A percentile compares a stretch with the other conserved stretches of the same genome.
Evolutionary conservation across 2,797 vertebrate species (phyloP).

Genomic region (Gymnocypris eckloni): DNA sequence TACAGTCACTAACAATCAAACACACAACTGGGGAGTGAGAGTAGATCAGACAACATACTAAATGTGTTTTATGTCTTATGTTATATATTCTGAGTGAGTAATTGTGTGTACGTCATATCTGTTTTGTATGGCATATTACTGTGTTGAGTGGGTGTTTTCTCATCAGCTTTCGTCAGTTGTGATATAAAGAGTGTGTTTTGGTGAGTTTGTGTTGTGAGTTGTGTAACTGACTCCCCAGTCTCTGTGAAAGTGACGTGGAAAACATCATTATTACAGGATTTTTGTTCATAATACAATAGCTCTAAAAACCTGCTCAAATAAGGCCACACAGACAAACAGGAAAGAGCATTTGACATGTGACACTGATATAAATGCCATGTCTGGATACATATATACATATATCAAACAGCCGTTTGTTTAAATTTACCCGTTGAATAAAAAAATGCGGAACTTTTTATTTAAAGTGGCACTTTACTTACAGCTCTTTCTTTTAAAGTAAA

Average conservation of each 20-base stretch:
- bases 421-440: not conserved
- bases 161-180: not conserved
- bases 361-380: slow-evolving; percentile 33
- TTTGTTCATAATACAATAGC: slow-evolving; percentile 27
- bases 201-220: slow-evolving; percentile 4
- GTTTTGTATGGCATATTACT: not conserved
- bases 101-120: not conserved
- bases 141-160: not conserved
- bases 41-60: not conserved
- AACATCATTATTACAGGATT: slow-evolving; percentile 35
- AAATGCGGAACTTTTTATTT: not conserved
- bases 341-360: slow-evolving; percentile 13
- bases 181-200: slow-evolving; percentile 13
- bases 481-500: not conserved
- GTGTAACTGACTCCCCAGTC: slow-evolving; percentile 40
- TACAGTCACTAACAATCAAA: slow-evolving; percentile 40
- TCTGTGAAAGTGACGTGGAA: slow-evolving; percentile 29
- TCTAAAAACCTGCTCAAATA: slow-evolving; percentile 34
- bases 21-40: slow-evolving; percentile 37
- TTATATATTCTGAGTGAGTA: not conserved
- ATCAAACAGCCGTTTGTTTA: slow-evolving; percentile 45
- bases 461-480: not conserved
- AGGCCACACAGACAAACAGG: slow-evolving; percentile 40
- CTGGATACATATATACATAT: slow-evolving; percentile 45
- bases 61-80: not conserved